phyloP scores from a whole-genome alignment of 2,797 vertebrate species.

The Gobionotothen gibberifrons region DNA sequence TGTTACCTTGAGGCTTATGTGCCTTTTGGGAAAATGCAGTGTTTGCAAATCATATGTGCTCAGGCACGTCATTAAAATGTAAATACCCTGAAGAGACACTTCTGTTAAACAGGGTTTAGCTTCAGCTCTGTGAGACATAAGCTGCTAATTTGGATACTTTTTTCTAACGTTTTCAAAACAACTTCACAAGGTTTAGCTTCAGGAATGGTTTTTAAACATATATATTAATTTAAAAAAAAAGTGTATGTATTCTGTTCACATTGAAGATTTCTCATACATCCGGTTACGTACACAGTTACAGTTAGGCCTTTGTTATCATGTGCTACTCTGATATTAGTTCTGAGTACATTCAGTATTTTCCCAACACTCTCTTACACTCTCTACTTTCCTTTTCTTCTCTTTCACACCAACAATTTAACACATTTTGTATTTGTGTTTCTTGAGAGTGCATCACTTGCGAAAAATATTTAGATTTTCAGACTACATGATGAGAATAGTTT shows the following conservation, averaged over 20 bases:
- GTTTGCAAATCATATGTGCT: slow-evolving; percentile 1
- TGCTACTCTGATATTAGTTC: too few relatives aligned
- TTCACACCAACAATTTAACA: background rate
- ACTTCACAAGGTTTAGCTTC: background rate
- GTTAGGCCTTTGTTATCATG: too few relatives aligned
- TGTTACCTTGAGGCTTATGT: background rate
- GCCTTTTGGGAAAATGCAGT: background rate
- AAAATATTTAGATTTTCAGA: background rate
- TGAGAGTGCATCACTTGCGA: background rate
- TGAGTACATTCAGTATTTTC: too few relatives aligned
- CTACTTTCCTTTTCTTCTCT: background rate
- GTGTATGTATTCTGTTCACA: background rate
- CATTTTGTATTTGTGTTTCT: background rate
- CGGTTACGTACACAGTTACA: too few relatives aligned
- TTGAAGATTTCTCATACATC: slow-evolving; percentile 3
- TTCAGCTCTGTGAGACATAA: background rate
- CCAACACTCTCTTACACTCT: background rate
- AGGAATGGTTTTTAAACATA: too few relatives aligned
- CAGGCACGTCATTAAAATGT: background rate
- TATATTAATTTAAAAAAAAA: too few relatives aligned
- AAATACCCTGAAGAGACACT: slow-evolving; percentile 7
- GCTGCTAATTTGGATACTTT: background rate
- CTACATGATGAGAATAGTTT: slow-evolving; percentile 18
- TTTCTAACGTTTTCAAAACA: background rate
- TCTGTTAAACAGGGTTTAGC: background rate